These are phyloP conservation scores for Drosophila histrio DNA, from an alignment of 2,888 invertebrate species.

Conservation along the genomic window DNA sequence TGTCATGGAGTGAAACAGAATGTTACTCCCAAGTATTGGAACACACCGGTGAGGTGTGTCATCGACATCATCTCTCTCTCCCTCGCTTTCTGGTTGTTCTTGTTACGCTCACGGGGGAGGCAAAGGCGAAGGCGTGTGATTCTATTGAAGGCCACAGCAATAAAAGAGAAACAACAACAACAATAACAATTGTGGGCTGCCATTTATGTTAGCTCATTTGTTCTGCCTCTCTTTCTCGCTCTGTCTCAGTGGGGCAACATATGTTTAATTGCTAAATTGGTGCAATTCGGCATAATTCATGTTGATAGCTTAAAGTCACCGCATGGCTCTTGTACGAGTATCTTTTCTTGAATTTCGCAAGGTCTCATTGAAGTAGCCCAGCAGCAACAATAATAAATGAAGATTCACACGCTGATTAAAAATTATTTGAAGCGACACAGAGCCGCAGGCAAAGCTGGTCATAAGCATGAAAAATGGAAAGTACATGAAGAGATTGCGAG, in stretches of 20 bases:
- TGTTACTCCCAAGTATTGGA: constrained; percentile 35
- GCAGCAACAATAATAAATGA: constrained; percentile 28
- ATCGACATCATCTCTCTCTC: constrained; percentile 61
- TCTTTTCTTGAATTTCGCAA: constrained; percentile 51
- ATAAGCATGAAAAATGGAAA: constrained; percentile 58
- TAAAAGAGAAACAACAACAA: constrained; percentile 25
- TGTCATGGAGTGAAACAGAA: constrained; percentile 21
- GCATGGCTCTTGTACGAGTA: constrained; percentile 28
- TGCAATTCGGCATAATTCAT: constrained; percentile 77
- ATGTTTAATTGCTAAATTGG: constrained; percentile 79
- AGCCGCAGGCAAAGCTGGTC: constrained; percentile 43
- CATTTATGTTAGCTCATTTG: constrained; percentile 69
- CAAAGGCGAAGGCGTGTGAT: constrained; percentile 54
- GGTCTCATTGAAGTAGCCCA: constrained; percentile 52
- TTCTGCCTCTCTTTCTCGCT: constrained; percentile 28
- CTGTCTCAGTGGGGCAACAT: constrained; percentile 43
- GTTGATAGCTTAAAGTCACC: constrained; percentile 47
- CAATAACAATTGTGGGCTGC: constrained; percentile 45
- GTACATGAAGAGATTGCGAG: constrained; percentile 20
- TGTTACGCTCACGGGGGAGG: constrained; percentile 26
- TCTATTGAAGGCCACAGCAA: constrained; percentile 65
- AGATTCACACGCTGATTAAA: constrained; percentile 78
- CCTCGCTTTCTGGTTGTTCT: constrained; percentile 24
- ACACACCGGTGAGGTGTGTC: constrained; percentile 64
- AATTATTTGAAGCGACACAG: constrained; percentile 49